Evolutionary conservation across 92 coral and sea anemone genomes (phyloP).

Genomic region (Epizoanthus ramosus): DNA sequence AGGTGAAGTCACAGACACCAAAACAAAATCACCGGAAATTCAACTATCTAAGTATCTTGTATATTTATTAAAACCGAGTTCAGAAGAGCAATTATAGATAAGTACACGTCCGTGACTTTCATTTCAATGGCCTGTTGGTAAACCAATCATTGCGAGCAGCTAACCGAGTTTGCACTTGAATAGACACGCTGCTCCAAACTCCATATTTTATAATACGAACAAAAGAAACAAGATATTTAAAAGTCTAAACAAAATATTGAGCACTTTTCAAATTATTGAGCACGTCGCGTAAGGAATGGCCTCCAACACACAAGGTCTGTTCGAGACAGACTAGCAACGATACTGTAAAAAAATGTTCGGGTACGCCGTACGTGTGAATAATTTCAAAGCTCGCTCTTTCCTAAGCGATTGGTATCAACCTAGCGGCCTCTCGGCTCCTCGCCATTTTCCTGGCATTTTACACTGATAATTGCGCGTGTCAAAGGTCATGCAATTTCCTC

Average conservation of each 20-base stretch:
- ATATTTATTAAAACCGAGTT: no score
- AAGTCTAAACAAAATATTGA: slow-evolving; percentile 1
- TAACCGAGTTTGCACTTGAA: slow-evolving; percentile 6
- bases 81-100: no score
- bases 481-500: not conserved
- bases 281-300: not conserved
- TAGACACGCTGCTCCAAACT: not conserved
- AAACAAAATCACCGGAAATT: no score
- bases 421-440: not conserved
- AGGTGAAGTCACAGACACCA: no score
- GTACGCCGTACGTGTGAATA: not conserved
- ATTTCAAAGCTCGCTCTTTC: not conserved
- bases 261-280: not conserved
- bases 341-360: not conserved
- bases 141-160: not conserved
- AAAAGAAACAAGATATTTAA: not conserved
- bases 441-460: not conserved
- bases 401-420: no score
- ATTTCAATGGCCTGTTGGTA: not conserved
- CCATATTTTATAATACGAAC: slow-evolving; percentile 1
- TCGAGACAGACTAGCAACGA: not conserved
- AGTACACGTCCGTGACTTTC: not conserved
- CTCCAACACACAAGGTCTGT: no score
- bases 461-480: not conserved
- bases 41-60: no score